Percentiles rank a stretch among this genome's conserved stretches.
These are phyloP conservation scores for Drosophila ogumai DNA, from an alignment of 1,140 invertebrate species.

Conservation along the genomic window DNA sequence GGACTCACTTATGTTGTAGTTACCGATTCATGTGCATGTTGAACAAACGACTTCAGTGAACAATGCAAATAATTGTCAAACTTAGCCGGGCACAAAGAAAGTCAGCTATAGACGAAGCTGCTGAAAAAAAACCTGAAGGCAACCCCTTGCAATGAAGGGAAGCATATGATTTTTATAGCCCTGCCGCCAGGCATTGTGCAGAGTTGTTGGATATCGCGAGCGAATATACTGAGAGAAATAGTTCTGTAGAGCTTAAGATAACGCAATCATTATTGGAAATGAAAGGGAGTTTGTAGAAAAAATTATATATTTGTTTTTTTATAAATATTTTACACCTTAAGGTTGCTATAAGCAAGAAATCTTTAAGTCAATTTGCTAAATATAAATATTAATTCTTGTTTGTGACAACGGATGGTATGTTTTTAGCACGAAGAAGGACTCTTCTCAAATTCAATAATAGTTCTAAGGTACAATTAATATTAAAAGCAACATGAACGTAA, in stretches of 20 bases:
- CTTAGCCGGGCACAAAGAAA: constrained; percentile 63
- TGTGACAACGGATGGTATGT: too few species aligned
- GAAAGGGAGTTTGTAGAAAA: too few species aligned
- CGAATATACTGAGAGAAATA: constrained; percentile 25
- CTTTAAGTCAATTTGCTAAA: too few species aligned
- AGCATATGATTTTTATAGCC: constrained; percentile 78
- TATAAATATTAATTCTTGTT: too few species aligned
- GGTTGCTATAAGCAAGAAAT: too few species aligned
- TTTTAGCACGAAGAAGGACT: too few species aligned
- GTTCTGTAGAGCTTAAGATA: not conserved
- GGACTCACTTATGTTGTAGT: constrained; percentile 75
- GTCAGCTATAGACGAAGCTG: constrained; percentile 26
- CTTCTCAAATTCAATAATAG: too few species aligned
- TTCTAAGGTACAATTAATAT: too few species aligned
- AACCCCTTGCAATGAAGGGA: constrained; percentile 56
- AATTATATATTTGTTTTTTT: too few species aligned
- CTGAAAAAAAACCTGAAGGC: constrained; percentile 17
- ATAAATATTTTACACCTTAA: too few species aligned
- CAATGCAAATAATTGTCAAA: constrained; percentile 84
- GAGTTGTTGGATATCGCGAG: constrained; percentile 44
- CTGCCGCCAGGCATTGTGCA: constrained; percentile 68
- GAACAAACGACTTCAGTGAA: constrained; percentile 76
- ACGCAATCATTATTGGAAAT: not conserved
- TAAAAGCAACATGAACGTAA: too few species aligned
- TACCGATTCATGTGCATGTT: constrained; percentile 80